Evolutionary conservation across 2,888 invertebrate genomes (phyloP), one percentile per base, ranked within the genome.

Genomic region (Nezara viridula): DNA sequence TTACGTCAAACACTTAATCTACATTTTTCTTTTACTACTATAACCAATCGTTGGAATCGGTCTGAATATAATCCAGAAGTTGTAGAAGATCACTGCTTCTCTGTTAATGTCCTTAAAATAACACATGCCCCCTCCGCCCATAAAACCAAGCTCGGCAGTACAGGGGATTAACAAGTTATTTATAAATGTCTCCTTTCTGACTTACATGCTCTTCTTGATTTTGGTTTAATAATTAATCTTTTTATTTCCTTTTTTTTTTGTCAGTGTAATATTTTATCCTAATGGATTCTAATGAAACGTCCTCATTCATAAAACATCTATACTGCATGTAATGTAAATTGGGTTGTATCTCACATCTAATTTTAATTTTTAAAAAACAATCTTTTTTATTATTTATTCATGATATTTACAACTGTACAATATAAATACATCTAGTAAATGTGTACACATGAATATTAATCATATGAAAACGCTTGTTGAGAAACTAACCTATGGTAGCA

Each of bases 81-180:
- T 66, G 32, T 66, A 32, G 66, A 66, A 66, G 66, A 66, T 66
- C 66, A 66, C 32, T 19, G 66, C 44, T 81, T 81, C 81, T 81
- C 44, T 4, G 81, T 81, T 81, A 44, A 81, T 81, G 81, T 81
- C 81, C 81, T 81, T 81, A 81, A 81, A 81, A 81, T 81, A 81
- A 81, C 81, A 44, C 81, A 44, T 81, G 40, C 44, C 81, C 81
- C 81, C 81, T 81, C 40, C 1, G 81, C n/a, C 44, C 81, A 81
- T 81, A 81, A 81, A 81, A 81, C 81, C 81, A 32, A 14, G 19
- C 81, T 81, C 81, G 40, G 44, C 81, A 44, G 40, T 81, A 44
- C 44, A 44, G 81, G 81, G 81, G 81, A 81, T 81, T 81, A 81
- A 81, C 44, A 81, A 81, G 81, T 81, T 81, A 81, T 81, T 81